Evolutionary conservation across 2,888 invertebrate species (phyloP), one percentile per base, ranked within the genome.

Genomic region (Drosophila kuntzei): DNA sequence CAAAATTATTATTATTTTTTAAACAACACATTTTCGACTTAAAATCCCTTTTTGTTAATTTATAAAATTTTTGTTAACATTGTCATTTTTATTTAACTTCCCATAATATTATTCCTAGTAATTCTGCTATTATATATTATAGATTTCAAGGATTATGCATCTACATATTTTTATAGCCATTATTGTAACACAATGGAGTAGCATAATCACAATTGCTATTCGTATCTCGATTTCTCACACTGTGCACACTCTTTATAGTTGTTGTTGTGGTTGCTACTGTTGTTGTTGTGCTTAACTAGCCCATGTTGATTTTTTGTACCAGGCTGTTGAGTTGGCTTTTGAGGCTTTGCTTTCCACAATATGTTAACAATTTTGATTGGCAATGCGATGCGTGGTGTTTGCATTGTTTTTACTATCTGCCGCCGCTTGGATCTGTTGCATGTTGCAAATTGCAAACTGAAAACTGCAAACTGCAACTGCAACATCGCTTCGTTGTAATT

Each of bases 301-400:
- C 54, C 60, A 43, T 34, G 53, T 39, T 55, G 34, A 60, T 47
- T 47, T 37, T 63, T 49, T 47, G 5, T 64, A 51, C 22, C 60
- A 73, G 58, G 36, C 58, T 69, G 74, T 74, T 73, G 73, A 66
- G 77, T 63, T 76, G 57, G 60, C 46, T 43, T 59, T 61, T 62
- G 64, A 58, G 58, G 49, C 54, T 78, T 47, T 57, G 71, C 75
- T 71, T 79, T 80, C 77, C 74, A 71, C 71, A 76, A 68, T 72
- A 82, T 76, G 71, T 82, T 82, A 79, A 76, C 83, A 67, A 76
- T 79, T 79, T 79, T 82, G 79, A 80, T 79, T 81, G 79, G 81
- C 71, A 81, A 78, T 78, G 70, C 53, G 79, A 67, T 80, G 84
- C 73, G 66, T 81, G 72, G 71, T 67, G 76, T 57, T 74, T 81